Conservation (phyloP, 2,888 invertebrate genomes). For the Leucozona laternaria region DNA sequence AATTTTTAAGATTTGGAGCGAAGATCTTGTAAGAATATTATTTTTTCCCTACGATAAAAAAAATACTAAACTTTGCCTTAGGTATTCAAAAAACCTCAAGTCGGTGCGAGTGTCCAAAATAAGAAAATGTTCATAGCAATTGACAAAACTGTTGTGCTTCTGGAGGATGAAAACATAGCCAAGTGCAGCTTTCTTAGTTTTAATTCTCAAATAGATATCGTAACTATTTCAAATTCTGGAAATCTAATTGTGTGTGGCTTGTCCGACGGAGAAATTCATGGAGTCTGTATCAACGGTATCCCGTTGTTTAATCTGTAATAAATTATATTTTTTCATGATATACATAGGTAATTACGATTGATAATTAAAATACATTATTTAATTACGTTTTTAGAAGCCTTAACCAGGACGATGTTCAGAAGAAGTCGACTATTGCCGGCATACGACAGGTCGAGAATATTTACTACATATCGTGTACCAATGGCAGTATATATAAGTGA, state of each 20-base stretch:
- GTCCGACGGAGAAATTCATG: conserved; percentile 82
- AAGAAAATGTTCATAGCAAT: conserved; percentile 81
- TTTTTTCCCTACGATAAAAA: background rate
- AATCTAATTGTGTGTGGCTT: conserved; percentile 82
- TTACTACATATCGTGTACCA: conserved; percentile 80
- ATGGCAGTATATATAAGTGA: conserved; percentile 82
- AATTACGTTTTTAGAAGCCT: conserved; percentile 75
- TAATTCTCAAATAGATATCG: conserved; percentile 80
- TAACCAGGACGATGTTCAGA: conserved; percentile 79
- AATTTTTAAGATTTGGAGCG: conserved; percentile 81
- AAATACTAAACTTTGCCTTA: conserved; percentile 53
- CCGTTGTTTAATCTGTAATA: conserved; percentile 80
- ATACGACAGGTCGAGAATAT: conserved; percentile 79
- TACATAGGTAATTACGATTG: no score
- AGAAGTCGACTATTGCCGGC: conserved; percentile 78
- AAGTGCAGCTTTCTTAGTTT: conserved; percentile 81
- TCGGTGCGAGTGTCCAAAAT: conserved; percentile 81
- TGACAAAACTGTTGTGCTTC: conserved; percentile 80
- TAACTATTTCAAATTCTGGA: conserved; percentile 81
- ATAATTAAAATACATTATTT: background rate
- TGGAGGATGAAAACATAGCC: conserved; percentile 82
- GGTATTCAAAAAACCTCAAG: conserved; percentile 80
- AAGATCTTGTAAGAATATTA: conserved; percentile 78
- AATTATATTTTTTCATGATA: background rate
- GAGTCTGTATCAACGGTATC: conserved; percentile 81